These are phyloP conservation scores for Scaptomyza polygonia DNA, from an alignment of 2,888 invertebrate species.

Conservation along the genomic window DNA sequence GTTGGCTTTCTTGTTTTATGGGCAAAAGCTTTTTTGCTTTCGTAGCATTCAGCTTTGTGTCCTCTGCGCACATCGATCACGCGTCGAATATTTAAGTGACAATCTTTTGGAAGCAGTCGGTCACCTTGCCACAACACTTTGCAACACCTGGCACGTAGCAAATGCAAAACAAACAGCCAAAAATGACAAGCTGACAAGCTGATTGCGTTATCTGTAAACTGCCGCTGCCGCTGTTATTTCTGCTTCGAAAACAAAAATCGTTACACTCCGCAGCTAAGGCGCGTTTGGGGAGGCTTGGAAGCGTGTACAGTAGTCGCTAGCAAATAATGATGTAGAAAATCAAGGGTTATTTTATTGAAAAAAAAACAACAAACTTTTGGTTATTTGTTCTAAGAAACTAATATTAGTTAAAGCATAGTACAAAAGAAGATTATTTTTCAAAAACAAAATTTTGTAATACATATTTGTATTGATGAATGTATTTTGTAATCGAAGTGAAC, in stretches of 20 bases:
- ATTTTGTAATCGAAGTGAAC: too few species aligned
- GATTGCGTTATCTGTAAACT: slow-evolving; percentile 45
- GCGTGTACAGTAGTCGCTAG: too few species aligned
- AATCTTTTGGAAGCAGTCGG: slow-evolving; percentile 31
- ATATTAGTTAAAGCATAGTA: not conserved
- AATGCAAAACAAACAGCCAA: slow-evolving; percentile 51
- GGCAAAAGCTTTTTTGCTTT: slow-evolving; percentile 25
- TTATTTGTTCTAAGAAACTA: too few species aligned
- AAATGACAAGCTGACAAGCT: slow-evolving; percentile 34
- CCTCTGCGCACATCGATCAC: slow-evolving; percentile 68
- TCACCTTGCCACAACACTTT: not conserved
- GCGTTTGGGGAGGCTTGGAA: not conserved
- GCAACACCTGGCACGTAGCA: slow-evolving; percentile 32
- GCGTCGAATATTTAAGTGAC: slow-evolving; percentile 75
- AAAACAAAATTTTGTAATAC: too few species aligned
- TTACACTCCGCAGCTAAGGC: slow-evolving; percentile 14
- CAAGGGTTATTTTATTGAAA: too few species aligned
- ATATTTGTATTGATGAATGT: too few species aligned
- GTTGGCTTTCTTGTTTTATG: slow-evolving; percentile 16
- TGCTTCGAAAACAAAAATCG: slow-evolving; percentile 12
- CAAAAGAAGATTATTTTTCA: too few species aligned
- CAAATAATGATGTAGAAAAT: too few species aligned
- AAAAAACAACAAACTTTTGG: too few species aligned
- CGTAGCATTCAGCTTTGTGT: slow-evolving; percentile 17
- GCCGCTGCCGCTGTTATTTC: not conserved